Evolutionary conservation across 2,797 vertebrate genomes (phyloP).

Genomic region (Limnodromus scolopaceus): DNA sequence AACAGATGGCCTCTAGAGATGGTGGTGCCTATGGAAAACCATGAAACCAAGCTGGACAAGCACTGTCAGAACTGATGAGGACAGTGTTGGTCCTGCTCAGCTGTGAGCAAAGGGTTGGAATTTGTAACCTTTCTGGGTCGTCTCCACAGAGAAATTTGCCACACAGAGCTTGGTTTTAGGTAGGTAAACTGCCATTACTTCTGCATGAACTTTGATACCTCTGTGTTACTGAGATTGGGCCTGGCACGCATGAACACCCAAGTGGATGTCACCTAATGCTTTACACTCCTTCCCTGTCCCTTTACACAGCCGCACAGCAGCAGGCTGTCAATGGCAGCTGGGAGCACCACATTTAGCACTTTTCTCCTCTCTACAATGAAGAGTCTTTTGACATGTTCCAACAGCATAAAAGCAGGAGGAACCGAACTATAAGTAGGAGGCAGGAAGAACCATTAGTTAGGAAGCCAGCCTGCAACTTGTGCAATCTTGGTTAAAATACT

Average conservation of each 20-base stretch:
- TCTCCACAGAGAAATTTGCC: background rate
- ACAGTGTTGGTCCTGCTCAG: background rate
- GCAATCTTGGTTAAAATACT: background rate
- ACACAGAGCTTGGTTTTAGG: background rate
- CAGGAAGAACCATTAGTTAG: background rate
- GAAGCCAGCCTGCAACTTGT: background rate
- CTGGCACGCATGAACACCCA: background rate
- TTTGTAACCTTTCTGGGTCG: background rate
- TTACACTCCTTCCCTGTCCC: background rate
- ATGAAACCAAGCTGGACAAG: background rate
- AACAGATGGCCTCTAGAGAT: background rate
- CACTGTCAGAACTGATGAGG: background rate
- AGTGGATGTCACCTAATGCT: background rate
- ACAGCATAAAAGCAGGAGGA: background rate
- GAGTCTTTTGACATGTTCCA: background rate
- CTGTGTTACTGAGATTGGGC: background rate
- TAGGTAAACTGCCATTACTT: background rate
- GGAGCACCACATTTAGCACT: background rate
- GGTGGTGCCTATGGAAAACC: background rate
- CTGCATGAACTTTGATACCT: background rate
- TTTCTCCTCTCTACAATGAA: background rate
- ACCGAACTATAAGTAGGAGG: background rate
- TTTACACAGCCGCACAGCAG: accelerated
- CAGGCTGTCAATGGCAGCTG: background rate
- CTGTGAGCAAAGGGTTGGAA: background rate